These are phyloP conservation scores for Nothoprocta perdicaria DNA, from an alignment of 2,113 vertebrate species.

Conservation along the genomic window DNA sequence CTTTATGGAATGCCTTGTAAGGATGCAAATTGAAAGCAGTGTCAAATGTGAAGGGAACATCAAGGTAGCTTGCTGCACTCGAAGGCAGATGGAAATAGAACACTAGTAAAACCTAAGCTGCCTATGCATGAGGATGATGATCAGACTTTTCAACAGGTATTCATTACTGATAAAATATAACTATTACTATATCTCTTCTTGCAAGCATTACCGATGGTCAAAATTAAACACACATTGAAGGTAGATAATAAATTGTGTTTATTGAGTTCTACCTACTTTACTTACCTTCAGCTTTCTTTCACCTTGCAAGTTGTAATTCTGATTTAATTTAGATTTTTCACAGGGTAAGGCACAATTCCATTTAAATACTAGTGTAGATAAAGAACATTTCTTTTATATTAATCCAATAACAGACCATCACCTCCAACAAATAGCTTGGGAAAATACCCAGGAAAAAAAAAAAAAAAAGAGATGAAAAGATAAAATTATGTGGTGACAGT, in stretches of 20 bases:
- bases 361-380: not conserved
- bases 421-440: not conserved
- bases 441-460: not conserved
- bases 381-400: not conserved
- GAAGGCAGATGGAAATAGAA: conserved; percentile 12
- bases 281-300: not conserved
- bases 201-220: not conserved
- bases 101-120: not conserved
- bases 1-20: not conserved
- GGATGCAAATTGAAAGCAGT: conserved; percentile 33
- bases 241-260: not conserved
- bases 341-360: not conserved
- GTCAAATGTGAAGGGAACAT: conserved; percentile 11
- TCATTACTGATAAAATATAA: conserved; percentile 33
- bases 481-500: not conserved
- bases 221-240: not conserved
- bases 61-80: not conserved
- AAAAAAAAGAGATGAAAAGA: not conserved
- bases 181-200: not conserved
- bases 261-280: not conserved
- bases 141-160: not conserved
- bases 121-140: not conserved
- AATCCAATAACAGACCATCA: not conserved
- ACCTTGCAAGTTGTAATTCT: not conserved
- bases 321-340: not conserved